Base-by-base conservation (phyloP, 2,888 invertebrate genomes). In the Platycnemis pennipes region DNA sequence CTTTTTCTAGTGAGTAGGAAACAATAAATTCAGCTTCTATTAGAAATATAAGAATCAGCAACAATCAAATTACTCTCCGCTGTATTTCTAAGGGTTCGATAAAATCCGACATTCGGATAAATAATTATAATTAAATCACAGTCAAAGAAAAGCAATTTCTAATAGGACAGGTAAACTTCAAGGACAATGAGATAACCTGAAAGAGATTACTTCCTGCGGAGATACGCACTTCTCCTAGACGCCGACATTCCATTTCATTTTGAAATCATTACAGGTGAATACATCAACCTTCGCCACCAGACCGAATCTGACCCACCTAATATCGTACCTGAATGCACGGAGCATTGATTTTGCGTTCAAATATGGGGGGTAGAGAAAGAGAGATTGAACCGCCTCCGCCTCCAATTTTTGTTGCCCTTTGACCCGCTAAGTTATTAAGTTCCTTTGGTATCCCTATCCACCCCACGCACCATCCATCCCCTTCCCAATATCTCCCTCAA, bases 401-500 rank as follows among this genome's bases (percentile, higher is more conserved):
- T 26, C 77, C 77, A 13, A 4, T 77, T 77, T 77, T 37, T 77
- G 77, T 77, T 77, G 77, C 77, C 77, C 37, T 77, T 37, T 77
- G 77, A 77, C 37, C 77, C 77, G 77, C 31, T 77, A 37, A 77
- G 77, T 77, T 77, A 77, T 77, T 77, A 77, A 77, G 77, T 77
- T 77, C 77, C 77, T 77, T 77, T 31, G 31, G 31, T 37, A 31
- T 37, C 31, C 69, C 69, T 77, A 7, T 11, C 69, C 69, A 77
- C 31, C 26, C 77, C 77, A 77, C 77, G 16, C 31, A 37, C 77
- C n/a, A 77, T 77, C 37, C 77, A 37, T 77, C 31, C 37, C 11
- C 77, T 37, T 77, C 77, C 77, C 77, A 37, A 77, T 37, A 77
- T 77, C 63, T 22, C 77, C 77, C 77, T 37, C 77, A 31, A n/a